Evolutionary conservation across 2,888 invertebrate species (phyloP), one percentile per base, ranked within the genome.

Genomic region (Bedellia somnulentella): DNA sequence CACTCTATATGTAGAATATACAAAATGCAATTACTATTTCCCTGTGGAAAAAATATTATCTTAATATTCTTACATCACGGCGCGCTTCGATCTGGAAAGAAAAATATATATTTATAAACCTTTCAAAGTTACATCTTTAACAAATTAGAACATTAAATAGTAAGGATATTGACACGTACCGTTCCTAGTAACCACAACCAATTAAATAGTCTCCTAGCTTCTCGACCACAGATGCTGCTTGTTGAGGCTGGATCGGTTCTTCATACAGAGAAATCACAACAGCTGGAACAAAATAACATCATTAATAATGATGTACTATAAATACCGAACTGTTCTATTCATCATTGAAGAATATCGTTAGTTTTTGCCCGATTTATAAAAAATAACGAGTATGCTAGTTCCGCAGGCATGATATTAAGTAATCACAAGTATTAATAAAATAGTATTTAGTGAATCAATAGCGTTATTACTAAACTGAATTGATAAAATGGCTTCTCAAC

Each of bases 141-240:
- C n/a, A n/a, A n/a, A n/a, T n/a, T n/a, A n/a, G n/a, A n/a, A n/a
- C n/a, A n/a, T n/a, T n/a, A n/a, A n/a, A n/a, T n/a, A n/a, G n/a
- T n/a, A n/a, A n/a, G n/a, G n/a, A n/a, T n/a, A n/a, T n/a, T n/a
- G n/a, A n/a, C n/a, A n/a, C n/a, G n/a, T n/a, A n/a, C 59, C 55
- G 82, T 82, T 82, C 85, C 86, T 93, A 93, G 87, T 91, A 93
- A 85, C 93, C 92, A 85, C 92, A 93, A 82, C 85, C 87, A 82
- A 93, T 86, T 85, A 93, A 88, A 87, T 93, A 93, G 79, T 93
- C 93, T 82, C 93, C 93, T 85, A 93, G 84, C 84, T 93, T 93
- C 86, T 93, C 93, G 78, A 93, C 93, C 79, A 93, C 91, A 53
- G 92, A 92, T 76, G 93, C 93, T 63, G 93, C 93, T 81, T 93